Conservation (phyloP, 2,797 vertebrate genomes). For the Ataeniobius toweri region DNA sequence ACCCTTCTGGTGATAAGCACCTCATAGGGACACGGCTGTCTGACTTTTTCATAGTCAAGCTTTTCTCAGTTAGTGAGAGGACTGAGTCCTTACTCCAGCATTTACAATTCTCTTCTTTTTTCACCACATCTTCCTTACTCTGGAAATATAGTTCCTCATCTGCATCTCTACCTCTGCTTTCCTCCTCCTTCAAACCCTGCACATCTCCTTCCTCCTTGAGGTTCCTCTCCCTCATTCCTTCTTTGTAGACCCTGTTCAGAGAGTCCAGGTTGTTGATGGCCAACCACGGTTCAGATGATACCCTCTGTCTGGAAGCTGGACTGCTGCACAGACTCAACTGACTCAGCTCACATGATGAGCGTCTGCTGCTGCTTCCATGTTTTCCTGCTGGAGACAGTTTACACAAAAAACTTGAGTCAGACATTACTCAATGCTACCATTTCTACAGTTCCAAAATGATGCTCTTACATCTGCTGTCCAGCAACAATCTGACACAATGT, state of each 20-base stretch:
- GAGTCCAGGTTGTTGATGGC: constrained; percentile 69
- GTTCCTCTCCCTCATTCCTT: constrained; percentile 36
- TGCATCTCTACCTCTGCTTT: constrained; percentile 9
- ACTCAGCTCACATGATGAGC: constrained; percentile 34
- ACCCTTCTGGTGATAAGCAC: constrained; percentile 3
- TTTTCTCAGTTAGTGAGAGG: constrained; percentile 32
- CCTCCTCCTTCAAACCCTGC: constrained; percentile 17
- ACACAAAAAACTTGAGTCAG: background rate
- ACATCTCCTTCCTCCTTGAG: constrained; percentile 17
- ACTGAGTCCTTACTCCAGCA: constrained; percentile 14
- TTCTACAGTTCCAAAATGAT: background rate
- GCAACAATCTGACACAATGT: background rate
- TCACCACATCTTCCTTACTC: constrained; percentile 8
- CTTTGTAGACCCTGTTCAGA: constrained; percentile 64
- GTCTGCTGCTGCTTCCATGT: constrained; percentile 39
- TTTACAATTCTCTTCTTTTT: constrained; percentile 17
- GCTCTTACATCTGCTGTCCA: background rate
- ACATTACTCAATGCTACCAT: background rate
- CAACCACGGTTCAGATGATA: constrained; percentile 74
- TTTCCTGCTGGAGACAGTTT: constrained; percentile 28
- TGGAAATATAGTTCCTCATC: constrained; percentile 17
- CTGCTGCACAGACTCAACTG: constrained; percentile 4
- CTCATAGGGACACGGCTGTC: constrained; percentile 10
- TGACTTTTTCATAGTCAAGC: background rate
- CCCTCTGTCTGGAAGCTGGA: constrained; percentile 40